Evolutionary conservation across 1,140 invertebrate genomes (phyloP), one percentile per base, ranked within the genome.

Genomic region (Papilio dardanus): DNA sequence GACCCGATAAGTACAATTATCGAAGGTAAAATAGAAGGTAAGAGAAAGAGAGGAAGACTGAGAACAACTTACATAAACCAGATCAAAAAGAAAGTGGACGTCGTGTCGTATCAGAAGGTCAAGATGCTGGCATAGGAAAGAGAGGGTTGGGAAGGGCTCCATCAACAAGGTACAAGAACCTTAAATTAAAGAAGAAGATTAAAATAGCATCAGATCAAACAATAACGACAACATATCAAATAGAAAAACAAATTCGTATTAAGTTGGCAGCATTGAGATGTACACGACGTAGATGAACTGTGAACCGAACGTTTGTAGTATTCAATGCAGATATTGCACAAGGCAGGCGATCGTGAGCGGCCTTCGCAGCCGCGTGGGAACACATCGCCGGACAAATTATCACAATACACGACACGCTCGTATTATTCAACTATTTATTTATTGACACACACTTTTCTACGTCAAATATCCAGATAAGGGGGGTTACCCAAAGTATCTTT

Each of bases 291-390:
- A 35, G 42, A 33, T 73, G 69, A 73, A 73, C 69, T 54, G 46
- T 73, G 69, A 73, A 54, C 69, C n/a, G 69, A 58, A 30, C 24
- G 58, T 73, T 71, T 73, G 69, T 73, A 73, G 54, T 42, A 73
- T 73, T 73, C 46, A 73, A 73, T 33, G 69, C 69, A 73, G 46
- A 73, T 54, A 73, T 73, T 73, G 54, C 69, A 73, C 69, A 73
- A 73, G 30, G 30, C 69, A 50, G 30, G 30, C n/a, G 69, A 54
- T 73, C 69, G 69, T 71, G 69, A 31, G 10, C 69, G 69, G 46
- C 69, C 69, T 71, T 71, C 69, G 69, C 40, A 28, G 69, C 19
- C 42, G 46, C 69, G 69, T 71, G 69, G 69, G 69, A 71, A 71
- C 42, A 71, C 69, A 50, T 46, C 69, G 33, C 3, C 31, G 42